Base-by-base conservation (phyloP, 1,140 invertebrate species). In the Bursaphelenchus mucronatus region DNA sequence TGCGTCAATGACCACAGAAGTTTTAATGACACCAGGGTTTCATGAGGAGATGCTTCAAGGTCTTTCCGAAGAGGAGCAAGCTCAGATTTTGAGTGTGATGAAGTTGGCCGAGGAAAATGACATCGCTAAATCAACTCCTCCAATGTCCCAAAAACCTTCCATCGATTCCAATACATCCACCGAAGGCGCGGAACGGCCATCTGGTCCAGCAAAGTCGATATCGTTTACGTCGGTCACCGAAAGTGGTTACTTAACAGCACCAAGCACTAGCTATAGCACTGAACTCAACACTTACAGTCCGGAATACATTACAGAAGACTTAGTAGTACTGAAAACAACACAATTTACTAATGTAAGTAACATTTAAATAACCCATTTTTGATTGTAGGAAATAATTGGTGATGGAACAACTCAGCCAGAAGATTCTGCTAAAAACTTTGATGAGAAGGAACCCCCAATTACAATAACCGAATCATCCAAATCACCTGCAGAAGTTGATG, bases 81-180 rank as follows among this genome's bases (percentile, higher is more conserved):
- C 75, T 44, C 57, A 75, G 52, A 78, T 78, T 39, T 59, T 78
- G 51, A 62, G 68, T 15, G 76, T 81, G 17, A 78, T 78, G 68
- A 61, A 64, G 41, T 65, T 67, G 61, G 76, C 76, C 10, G 76
- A 66, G 59, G 62, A 63, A 13, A 53, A 71, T 46, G 72, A 77
- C 10, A 9, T 21, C 15, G 19, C 54, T 41, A 52, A 30, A 30
- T 5, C 30, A 61, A 61, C 39, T 17, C 13, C 40, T n/a, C 21
- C n/a, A 19, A 21, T 61, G 40, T 44, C 57, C 39, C 17, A 52
- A 46, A 61, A 17, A 50, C 19, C 1, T 50, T 50, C 45, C 39
- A n/a, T 44, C 19, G 43, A 30, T 50, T 55, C 63, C 62, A 51
- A 46, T 49, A 30, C 5, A 30, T 30, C 30, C 30, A 30, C 5